These are phyloP conservation scores for Numenius arquata DNA, from an alignment of 2,113 vertebrate genomes.

Conservation along the genomic window DNA sequence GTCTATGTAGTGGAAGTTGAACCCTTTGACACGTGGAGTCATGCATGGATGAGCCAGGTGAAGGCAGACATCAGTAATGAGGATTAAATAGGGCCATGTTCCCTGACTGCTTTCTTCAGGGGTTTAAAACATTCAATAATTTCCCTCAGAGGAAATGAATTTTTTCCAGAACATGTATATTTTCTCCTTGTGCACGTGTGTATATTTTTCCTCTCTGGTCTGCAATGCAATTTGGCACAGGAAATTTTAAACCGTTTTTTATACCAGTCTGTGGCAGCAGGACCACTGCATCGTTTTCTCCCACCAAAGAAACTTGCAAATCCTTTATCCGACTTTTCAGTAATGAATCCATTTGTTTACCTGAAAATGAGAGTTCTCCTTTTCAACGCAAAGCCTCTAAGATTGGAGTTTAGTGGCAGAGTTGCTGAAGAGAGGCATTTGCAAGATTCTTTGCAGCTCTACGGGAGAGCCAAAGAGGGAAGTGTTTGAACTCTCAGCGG, in stretches of 20 bases:
- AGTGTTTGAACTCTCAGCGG: neutral
- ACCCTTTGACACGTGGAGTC: neutral
- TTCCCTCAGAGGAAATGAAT: neutral
- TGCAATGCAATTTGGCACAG: neutral
- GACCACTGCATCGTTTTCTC: neutral
- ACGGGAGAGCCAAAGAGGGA: neutral
- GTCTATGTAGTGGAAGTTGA: neutral
- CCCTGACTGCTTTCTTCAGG: neutral
- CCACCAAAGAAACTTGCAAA: neutral
- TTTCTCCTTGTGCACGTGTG: neutral
- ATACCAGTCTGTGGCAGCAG: neutral
- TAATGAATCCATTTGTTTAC: neutral
- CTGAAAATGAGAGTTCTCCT: neutral
- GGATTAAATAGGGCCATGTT: neutral
- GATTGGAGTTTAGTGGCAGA: neutral
- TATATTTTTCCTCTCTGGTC: neutral
- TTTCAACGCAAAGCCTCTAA: accelerated
- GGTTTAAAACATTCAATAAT: neutral
- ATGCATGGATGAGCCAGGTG: neutral
- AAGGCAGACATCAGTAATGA: neutral
- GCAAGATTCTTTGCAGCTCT: neutral
- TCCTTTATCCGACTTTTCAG: neutral
- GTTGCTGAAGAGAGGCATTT: neutral
- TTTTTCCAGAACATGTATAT: neutral
- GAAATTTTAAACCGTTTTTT: neutral